These are phyloP conservation scores for Luperina nickerlii DNA, from an alignment of 2,888 invertebrate species.

Conservation along the genomic window DNA sequence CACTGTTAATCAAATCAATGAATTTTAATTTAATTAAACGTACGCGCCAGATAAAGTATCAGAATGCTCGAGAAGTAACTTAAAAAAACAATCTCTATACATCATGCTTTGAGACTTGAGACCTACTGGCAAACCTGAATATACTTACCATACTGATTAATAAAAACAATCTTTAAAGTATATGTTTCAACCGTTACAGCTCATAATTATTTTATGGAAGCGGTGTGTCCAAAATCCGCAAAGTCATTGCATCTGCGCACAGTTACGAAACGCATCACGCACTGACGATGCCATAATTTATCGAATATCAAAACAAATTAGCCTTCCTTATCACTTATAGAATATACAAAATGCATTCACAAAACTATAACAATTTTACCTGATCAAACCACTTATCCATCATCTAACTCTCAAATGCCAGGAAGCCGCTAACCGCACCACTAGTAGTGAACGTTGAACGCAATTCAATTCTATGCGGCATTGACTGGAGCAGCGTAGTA, in stretches of 20 bases:
- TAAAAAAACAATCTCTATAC: constrained; percentile 89
- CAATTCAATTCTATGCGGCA: constrained; percentile 52
- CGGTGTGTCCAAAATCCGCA: constrained; percentile 89
- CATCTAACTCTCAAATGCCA: constrained; percentile 29
- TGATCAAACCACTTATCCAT: constrained; percentile 30
- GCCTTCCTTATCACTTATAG: constrained; percentile 90
- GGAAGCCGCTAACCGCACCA: constrained; percentile 46
- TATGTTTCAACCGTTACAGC: constrained; percentile 85
- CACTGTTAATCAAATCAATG: too few species aligned
- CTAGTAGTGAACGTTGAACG: constrained; percentile 36
- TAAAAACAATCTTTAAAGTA: constrained; percentile 87
- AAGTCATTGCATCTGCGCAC: constrained; percentile 87
- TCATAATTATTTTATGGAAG: constrained; percentile 87
- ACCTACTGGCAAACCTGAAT: constrained; percentile 86
- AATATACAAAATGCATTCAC: constrained; percentile 90
- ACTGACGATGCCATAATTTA: constrained; percentile 88
- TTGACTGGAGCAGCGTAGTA: neutral
- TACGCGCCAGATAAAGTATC: constrained; percentile 74
- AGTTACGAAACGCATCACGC: constrained; percentile 87
- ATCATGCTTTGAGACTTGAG: constrained; percentile 88
- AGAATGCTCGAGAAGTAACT: constrained; percentile 88
- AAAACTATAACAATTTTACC: constrained; percentile 23
- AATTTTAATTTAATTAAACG: constrained; percentile 51
- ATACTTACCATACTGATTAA: constrained; percentile 84
- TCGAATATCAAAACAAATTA: constrained; percentile 90